Conservation (phyloP, 1,140 invertebrate genomes). For the Sipha flava region DNA sequence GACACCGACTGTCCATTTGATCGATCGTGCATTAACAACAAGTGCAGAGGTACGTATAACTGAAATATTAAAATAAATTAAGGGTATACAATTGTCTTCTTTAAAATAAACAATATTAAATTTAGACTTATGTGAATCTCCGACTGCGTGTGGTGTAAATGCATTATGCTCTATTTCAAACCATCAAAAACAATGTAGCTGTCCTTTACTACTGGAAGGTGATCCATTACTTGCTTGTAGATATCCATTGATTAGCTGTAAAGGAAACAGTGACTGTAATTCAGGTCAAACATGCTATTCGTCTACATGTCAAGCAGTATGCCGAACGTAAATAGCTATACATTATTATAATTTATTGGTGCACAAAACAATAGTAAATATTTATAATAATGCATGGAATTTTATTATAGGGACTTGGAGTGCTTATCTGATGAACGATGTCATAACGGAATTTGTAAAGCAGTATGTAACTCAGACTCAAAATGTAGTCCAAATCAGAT, state of each 20-base stretch:
- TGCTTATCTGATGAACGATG: constrained; percentile 78
- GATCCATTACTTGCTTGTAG: constrained; percentile 65
- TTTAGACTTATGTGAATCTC: constrained; percentile 58
- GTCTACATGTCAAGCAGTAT: constrained; percentile 62
- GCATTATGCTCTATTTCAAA: constrained; percentile 59
- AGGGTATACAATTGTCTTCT: neutral
- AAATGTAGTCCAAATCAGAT: constrained; percentile 69
- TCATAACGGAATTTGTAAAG: constrained; percentile 66
- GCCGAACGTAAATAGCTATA: constrained; percentile 51
- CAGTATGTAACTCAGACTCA: constrained; percentile 73
- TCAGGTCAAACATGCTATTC: constrained; percentile 62
- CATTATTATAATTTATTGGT: neutral
- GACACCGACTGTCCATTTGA: constrained; percentile 62
- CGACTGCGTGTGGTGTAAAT: constrained; percentile 77
- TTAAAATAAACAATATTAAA: neutral
- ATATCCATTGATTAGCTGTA: constrained; percentile 59
- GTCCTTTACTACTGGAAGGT: constrained; percentile 61
- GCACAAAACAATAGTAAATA: neutral
- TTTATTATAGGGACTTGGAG: constrained; percentile 56
- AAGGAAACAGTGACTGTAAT: constrained; percentile 55
- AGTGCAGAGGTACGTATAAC: constrained; percentile 54
- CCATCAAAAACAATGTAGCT: constrained; percentile 65
- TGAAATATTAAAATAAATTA: neutral
- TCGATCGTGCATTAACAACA: constrained; percentile 62
- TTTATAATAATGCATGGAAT: neutral